Percentiles rank a stretch among this genome's conserved stretches.
Conservation (phyloP, 2,797 vertebrate species). For the Helostoma temminkii region DNA sequence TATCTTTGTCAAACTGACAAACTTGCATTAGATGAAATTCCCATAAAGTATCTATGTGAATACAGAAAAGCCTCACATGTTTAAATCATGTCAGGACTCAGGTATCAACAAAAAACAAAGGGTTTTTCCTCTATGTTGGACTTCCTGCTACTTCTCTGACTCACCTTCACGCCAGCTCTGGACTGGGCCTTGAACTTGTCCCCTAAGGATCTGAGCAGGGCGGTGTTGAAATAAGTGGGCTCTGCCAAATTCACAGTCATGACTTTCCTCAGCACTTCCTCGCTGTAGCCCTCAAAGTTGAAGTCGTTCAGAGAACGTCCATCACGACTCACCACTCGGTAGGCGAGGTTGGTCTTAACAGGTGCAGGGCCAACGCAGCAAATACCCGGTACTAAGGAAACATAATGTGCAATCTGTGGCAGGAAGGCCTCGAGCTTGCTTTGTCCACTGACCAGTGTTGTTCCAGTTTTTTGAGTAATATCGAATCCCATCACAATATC, state of each 20-base stretch:
- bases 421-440: slow-evolving; percentile 80
- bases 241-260: slow-evolving; percentile 62
- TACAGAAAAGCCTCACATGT: no score
- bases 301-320: slow-evolving; percentile 78
- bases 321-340: slow-evolving; percentile 60
- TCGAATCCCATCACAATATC: slow-evolving; percentile 90
- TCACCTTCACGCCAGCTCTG: slow-evolving; percentile 87
- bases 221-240: slow-evolving; percentile 80
- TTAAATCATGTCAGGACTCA: no score
- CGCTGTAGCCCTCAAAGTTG: slow-evolving; percentile 81
- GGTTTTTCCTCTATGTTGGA: neutral
- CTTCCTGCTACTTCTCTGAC: neutral
- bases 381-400: slow-evolving; percentile 77
- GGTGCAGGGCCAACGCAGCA: slow-evolving; percentile 76
- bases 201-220: slow-evolving; percentile 82
- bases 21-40: no score
- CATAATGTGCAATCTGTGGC: slow-evolving; percentile 77
- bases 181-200: slow-evolving; percentile 76
- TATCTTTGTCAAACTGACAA: no score
- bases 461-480: slow-evolving; percentile 68
- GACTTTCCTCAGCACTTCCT: slow-evolving; percentile 80
- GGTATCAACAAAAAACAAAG: no score
- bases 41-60: no score
- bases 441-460: slow-evolving; percentile 71
- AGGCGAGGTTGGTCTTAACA: slow-evolving; percentile 77